A percentile compares a stretch with the other conserved stretches of the same genome.
These are phyloP conservation scores for Eustalomyia histrio DNA, from an alignment of 2,888 invertebrate genomes.

Conservation along the genomic window DNA sequence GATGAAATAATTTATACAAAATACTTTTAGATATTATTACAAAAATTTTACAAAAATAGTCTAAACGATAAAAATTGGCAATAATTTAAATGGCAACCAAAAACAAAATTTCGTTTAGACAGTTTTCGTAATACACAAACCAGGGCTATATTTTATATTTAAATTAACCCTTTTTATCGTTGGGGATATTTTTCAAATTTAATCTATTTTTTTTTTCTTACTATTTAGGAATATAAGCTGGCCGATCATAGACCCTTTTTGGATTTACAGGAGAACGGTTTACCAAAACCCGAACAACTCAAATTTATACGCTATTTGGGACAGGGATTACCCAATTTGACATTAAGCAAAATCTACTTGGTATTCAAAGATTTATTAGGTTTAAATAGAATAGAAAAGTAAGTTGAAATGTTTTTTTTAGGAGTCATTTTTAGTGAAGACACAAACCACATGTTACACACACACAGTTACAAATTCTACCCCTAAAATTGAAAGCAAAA, in stretches of 20 bases:
- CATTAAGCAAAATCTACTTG: slow-evolving; percentile 79
- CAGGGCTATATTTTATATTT: too few relatives aligned
- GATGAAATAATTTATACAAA: slow-evolving; percentile 11
- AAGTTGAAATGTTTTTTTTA: slow-evolving; percentile 59
- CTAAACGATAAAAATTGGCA: too few relatives aligned
- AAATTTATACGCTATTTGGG: slow-evolving; percentile 79
- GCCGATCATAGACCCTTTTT: slow-evolving; percentile 80
- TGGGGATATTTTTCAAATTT: slow-evolving; percentile 2
- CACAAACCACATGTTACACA: background rate
- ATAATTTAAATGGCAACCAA: too few relatives aligned
- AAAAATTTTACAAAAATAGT: too few relatives aligned
- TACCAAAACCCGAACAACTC: slow-evolving; percentile 79
- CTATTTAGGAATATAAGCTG: slow-evolving; percentile 78
- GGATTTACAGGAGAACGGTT: slow-evolving; percentile 79
- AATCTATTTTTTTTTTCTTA: slow-evolving; percentile 8
- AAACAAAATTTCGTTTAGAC: background rate
- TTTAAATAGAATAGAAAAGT: slow-evolving; percentile 77
- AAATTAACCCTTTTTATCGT: background rate
- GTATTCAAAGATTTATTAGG: slow-evolving; percentile 78
- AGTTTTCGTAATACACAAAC: too few relatives aligned
- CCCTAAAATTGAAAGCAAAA: too few relatives aligned
- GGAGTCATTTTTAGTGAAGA: background rate
- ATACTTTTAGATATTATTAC: background rate
- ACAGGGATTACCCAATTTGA: slow-evolving; percentile 79
- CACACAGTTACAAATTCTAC: too few relatives aligned